Percentiles rank a stretch among this genome's conserved stretches.
Evolutionary conservation across 2,888 invertebrate species (phyloP).

Genomic region (Tetropium fuscum): DNA sequence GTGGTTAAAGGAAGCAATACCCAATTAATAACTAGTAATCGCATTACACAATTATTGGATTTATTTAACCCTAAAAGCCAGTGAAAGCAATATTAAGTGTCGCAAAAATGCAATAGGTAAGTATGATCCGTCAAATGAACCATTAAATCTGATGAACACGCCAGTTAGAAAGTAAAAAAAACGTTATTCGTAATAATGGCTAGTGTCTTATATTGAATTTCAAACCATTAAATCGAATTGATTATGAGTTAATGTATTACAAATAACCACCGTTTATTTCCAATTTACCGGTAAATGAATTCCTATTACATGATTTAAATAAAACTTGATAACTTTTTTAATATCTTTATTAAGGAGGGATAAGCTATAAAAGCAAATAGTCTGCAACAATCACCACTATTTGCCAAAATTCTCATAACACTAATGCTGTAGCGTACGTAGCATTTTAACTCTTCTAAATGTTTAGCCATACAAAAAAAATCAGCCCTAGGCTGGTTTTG

Average conservation of each 20-base stretch:
- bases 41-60: conserved; percentile 18
- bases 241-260: conserved; percentile 43
- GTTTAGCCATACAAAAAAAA: conserved; percentile 8
- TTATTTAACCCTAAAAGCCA: conserved; percentile 22
- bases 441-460: conserved; percentile 2
- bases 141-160: conserved; percentile 47
- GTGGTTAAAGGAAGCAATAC: background rate
- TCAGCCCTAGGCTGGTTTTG: conserved; percentile 19
- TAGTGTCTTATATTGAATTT: conserved; percentile 35
- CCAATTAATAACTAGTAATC: background rate
- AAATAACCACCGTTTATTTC: conserved; percentile 47
- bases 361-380: conserved; percentile 34
- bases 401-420: conserved; percentile 19
- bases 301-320: conserved; percentile 43
- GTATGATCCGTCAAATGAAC: conserved; percentile 39
- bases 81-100: conserved; percentile 37
- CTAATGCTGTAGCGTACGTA: conserved; percentile 23
- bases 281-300: conserved; percentile 49
- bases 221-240: conserved; percentile 48
- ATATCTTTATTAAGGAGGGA: conserved; percentile 32
- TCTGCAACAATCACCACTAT: conserved; percentile 15
- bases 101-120: conserved; percentile 31
- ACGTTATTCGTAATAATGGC: conserved; percentile 27
- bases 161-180: conserved; percentile 42
- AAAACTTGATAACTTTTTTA: conserved; percentile 35